A percentile compares a stretch with the other conserved stretches of the same genome.
phyloP scores from a whole-genome alignment of 2,797 vertebrate genomes.

The Yasuhikotakia modesta region DNA sequence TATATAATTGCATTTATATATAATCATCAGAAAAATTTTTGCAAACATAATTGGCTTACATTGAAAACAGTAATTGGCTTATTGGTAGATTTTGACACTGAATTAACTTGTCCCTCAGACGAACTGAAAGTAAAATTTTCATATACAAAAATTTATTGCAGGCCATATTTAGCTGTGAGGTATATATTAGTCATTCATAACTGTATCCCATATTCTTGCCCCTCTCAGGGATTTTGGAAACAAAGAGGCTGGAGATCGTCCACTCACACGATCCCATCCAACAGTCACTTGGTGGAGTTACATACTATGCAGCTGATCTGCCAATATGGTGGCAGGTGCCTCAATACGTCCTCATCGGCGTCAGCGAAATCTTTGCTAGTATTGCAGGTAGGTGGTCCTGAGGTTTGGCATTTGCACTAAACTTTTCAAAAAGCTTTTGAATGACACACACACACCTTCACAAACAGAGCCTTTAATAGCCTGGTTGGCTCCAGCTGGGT shows the following conservation, averaged over 20 bases:
- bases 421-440: not conserved
- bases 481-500: too few relatives aligned
- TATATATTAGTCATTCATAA: conserved; percentile 11
- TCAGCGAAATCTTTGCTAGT: conserved; percentile 98
- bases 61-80: not conserved
- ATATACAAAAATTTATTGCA: not conserved
- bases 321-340: conserved; percentile 99
- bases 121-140: too few relatives aligned
- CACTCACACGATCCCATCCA: conserved; percentile 78
- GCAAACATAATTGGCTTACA: too few relatives aligned
- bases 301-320: conserved; percentile 89
- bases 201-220: not conserved
- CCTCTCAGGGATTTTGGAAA: conserved; percentile 90
- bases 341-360: conserved; percentile 94
- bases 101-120: too few relatives aligned
- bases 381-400: conserved; percentile 85
- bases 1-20: too few relatives aligned
- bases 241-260: conserved; percentile 87
- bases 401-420: not conserved
- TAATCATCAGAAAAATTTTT: too few relatives aligned
- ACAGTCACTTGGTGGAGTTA: conserved; percentile 86
- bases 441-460: not conserved
- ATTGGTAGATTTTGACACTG: too few relatives aligned
- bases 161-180: not conserved
- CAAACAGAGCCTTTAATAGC: too few relatives aligned